A percentile compares a stretch with the other conserved stretches of the same genome.
Evolutionary conservation across 2,797 vertebrate species (phyloP).

Genomic region (Lophius americanus): DNA sequence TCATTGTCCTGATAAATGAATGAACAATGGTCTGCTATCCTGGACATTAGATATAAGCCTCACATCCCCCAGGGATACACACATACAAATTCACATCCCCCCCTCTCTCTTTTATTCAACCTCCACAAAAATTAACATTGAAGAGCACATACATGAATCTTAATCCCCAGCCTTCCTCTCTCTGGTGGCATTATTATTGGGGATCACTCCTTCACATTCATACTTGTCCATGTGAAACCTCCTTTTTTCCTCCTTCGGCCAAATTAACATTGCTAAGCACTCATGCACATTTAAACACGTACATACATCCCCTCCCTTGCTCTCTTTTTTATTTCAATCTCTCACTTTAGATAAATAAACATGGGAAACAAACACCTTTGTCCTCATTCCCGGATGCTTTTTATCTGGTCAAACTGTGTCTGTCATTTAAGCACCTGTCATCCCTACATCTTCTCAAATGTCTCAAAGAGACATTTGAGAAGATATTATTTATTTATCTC

Average conservation of each 20-base stretch:
- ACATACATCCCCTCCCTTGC: constrained; percentile 81
- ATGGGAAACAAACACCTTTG: constrained; percentile 54
- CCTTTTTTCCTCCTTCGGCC: constrained; percentile 50
- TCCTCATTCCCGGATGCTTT: constrained; percentile 69
- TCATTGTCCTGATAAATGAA: neutral
- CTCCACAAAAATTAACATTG: constrained; percentile 54
- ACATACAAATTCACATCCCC: constrained; percentile 45
- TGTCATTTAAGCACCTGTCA: constrained; percentile 3
- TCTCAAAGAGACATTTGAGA: neutral
- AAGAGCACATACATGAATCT: constrained; percentile 66
- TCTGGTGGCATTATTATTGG: constrained; percentile 39
- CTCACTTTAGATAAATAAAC: constrained; percentile 42
- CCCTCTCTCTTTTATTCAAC: neutral
- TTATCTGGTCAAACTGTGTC: constrained; percentile 43
- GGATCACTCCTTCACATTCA: constrained; percentile 47
- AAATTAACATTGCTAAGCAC: constrained; percentile 91
- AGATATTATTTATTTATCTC: constrained; percentile 1
- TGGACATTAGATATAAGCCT: constrained; percentile 11
- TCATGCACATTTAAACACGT: constrained; percentile 73
- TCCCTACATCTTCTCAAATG: neutral
- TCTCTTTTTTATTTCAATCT: constrained; percentile 9
- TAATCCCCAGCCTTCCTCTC: constrained; percentile 38
- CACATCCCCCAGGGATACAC: constrained; percentile 26
- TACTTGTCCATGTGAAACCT: constrained; percentile 31
- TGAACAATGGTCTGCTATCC: neutral